Base-by-base conservation (phyloP, 1,140 invertebrate species). In the Calliopsis andreniformis region DNA sequence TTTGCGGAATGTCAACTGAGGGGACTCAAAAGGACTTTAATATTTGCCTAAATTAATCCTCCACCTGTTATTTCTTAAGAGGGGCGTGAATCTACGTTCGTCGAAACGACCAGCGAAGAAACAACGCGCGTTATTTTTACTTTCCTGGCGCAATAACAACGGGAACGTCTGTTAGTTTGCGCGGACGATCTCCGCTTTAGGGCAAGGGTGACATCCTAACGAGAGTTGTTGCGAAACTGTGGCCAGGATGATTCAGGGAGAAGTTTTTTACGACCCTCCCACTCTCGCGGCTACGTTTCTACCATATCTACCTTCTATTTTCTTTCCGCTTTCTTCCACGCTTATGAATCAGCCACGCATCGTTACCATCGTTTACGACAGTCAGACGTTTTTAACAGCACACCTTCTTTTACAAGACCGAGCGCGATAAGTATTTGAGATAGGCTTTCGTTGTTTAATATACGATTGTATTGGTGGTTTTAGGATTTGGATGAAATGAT, bases 151-250 rank as follows among this genome's bases (percentile, higher is more conserved):
- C 67, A 83, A 83, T 83, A 82, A 83, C 80, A 83, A 82, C 63
- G 56, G 25, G 67, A 66, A 82, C 72, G 79, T 82, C 79, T 72
- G 79, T 42, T 63, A 61, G 61, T 32, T 70, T 59, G 53, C 79
- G 67, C 68, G 61, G 79, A 72, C 79, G 79, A 79, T 55, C 64
- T 55, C 72, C 68, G 62, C 51, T 83, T 78, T 79, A 66, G 69
- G 53, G 42, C 53, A 69, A 53, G 76, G 76, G 69, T 56, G 80
- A 78, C 69, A 58, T 82, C 80, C 76, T 83, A 83, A 83, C 81
- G 81, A 83, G 81, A 82, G 80, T 83, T 82, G 80, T 83, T 82
- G 80, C 80, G 81, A 79, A 83, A 83, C 81, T 83, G 63, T 47
- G 59, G 76, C 64, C 59, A 68, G 55, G 76, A 82, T 83, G 80